Evolutionary conservation across 2,113 vertebrate species (phyloP), one percentile per base, ranked within the genome.

Genomic region (Gnathochromis pfefferi): DNA sequence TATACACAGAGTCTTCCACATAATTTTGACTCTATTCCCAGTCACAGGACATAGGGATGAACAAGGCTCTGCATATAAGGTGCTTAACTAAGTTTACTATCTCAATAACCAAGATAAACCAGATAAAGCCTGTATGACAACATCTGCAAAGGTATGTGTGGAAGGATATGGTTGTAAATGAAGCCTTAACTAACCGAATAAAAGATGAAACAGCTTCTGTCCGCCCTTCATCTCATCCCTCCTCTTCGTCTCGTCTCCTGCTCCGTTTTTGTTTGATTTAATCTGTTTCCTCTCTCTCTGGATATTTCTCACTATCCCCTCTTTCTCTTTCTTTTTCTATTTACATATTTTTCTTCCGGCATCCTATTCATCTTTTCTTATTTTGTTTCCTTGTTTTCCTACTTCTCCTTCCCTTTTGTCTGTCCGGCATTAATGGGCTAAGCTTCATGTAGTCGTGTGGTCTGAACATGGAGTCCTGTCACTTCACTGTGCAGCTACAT

Each of bases 141-240:
- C 75, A 45, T 63, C 35, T 58, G 9, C 2, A 38, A 42, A 81
- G 54, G 35, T 42, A 54, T 35, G 31, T 79, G 83, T 70, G 79
- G 87, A 87, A 90, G 85, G 85, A 90, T 79, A 57, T 33, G 80
- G 17, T 45, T 70, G n/a, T 55, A 87, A 82, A 91, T 54, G 89
- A 58, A 85, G 54, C 40, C 79, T 86, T 88, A 85, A 90, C 83
- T 42, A 70, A 60, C 84, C 89, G 85, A 92, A 94, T 93, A 90
- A 91, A 93, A 93, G 91, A 94, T 92, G 85, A 90, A 93, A 87
- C 79, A 7, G 33, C 23, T 78, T 82, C 80, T 87, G 84, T 92
- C 88, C 54, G 23, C 55, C 58, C 90, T 87, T 89, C 88, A 89
- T 92, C 90, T 90, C 84, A 28, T 78, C 80, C 63, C 73, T 83